Conservation (phyloP, 1,140 invertebrate species). For the Pogonomyrmex californicus region DNA sequence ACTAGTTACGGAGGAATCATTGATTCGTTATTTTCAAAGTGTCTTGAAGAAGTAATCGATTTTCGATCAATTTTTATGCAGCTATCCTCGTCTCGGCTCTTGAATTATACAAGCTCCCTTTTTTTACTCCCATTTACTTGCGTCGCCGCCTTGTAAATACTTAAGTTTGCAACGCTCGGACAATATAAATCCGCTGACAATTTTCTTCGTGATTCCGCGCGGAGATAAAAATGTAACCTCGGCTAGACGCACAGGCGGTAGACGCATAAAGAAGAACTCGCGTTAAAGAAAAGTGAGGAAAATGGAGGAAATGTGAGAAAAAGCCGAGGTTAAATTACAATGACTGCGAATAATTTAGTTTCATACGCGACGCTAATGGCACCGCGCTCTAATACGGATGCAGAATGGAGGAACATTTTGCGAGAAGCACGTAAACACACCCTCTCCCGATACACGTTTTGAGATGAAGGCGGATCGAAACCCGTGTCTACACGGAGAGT, state of each 20-base stretch:
- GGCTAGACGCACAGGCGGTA: too few species aligned
- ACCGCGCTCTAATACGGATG: neutral
- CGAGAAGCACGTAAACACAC: neutral
- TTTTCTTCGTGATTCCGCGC: conserved; percentile 2
- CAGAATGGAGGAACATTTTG: neutral
- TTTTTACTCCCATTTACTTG: conserved; percentile 2
- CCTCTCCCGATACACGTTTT: neutral
- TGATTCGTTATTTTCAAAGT: conserved; percentile 35
- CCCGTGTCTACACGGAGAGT: too few species aligned
- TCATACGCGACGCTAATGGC: neutral
- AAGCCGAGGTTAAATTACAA: neutral
- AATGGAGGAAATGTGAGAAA: neutral
- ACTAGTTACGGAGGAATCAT: neutral
- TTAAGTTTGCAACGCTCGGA: conserved; percentile 2
- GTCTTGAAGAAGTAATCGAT: neutral
- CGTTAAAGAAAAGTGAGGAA: conserved; percentile 17
- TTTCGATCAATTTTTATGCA: conserved; percentile 29
- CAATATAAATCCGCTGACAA: conserved; percentile 38
- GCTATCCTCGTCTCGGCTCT: neutral
- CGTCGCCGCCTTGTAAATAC: conserved; percentile 36
- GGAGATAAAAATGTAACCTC: conserved; percentile 23
- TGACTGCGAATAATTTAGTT: conserved; percentile 13
- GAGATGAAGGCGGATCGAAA: conserved; percentile 10
- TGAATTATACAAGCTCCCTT: conserved; percentile 13
- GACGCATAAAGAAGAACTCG: conserved; percentile 11